Conservation (phyloP, 2,888 invertebrate genomes). For the Clunio marinus region DNA sequence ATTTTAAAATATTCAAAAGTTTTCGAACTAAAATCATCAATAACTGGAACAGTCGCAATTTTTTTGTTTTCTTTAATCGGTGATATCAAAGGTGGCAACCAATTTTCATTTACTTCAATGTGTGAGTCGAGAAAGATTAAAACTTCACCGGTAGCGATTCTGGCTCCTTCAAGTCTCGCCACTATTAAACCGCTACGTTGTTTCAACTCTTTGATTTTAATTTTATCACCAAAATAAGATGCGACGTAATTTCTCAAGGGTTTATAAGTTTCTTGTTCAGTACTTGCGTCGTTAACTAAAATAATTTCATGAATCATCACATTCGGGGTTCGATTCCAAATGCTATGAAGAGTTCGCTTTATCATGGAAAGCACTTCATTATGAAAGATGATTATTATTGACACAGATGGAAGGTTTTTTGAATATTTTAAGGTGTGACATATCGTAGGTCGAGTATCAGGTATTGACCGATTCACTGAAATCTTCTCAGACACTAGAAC, state of each 20-base stretch:
- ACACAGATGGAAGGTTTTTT: conserved; percentile 3
- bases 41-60: conserved; percentile 36
- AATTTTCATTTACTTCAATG: conserved; percentile 80
- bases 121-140: conserved; percentile 91
- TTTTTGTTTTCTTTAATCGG: conserved; percentile 11
- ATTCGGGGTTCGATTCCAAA: conserved; percentile 17
- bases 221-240: conserved; percentile 51
- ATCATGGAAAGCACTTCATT: neutral
- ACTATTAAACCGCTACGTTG: conserved; percentile 83
- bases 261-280: conserved; percentile 51
- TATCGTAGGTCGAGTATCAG: too few species aligned
- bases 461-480: neutral
- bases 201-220: conserved; percentile 69
- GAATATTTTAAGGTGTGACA: conserved; percentile 26
- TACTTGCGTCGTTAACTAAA: conserved; percentile 54
- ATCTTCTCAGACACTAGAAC: conserved; percentile 2
- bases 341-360: neutral
- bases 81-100: conserved; percentile 56
- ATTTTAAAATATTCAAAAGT: too few species aligned
- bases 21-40: conserved; percentile 1
- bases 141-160: conserved; percentile 74
- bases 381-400: conserved; percentile 11
- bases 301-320: conserved; percentile 47
- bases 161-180: conserved; percentile 83
- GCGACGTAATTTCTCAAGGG: conserved; percentile 51